Conservation (phyloP, 2,797 vertebrate species). For the Ambastaia sidthimunki region DNA sequence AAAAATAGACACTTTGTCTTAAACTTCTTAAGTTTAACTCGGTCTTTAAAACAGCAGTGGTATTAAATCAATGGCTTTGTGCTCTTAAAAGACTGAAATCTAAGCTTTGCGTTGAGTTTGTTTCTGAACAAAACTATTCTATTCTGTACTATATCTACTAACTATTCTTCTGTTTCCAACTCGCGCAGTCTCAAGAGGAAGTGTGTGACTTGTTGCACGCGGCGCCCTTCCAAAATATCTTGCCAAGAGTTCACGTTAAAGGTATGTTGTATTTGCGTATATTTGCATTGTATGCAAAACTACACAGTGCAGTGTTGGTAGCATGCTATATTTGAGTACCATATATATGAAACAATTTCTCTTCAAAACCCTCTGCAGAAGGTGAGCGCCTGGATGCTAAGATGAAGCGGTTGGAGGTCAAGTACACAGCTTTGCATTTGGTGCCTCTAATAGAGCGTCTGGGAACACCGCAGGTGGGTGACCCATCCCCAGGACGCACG, state of each 20-base stretch:
- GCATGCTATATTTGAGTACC: neutral
- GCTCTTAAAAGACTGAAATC: neutral
- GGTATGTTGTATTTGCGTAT: slow-evolving; percentile 72
- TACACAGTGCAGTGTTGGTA: neutral
- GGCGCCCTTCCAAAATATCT: slow-evolving; percentile 97
- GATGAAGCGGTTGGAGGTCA: slow-evolving; percentile 98
- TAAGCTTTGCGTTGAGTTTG: neutral
- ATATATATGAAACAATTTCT: neutral
- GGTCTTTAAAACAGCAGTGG: neutral
- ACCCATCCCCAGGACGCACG: neutral
- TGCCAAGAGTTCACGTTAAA: slow-evolving; percentile 96
- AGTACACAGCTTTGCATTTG: slow-evolving; percentile 93
- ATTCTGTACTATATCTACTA: too few relatives aligned
- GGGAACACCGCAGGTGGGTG: slow-evolving; percentile 93
- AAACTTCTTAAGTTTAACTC: neutral
- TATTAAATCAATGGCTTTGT: neutral
- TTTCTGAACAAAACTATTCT: slow-evolving; percentile 16
- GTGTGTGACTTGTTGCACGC: slow-evolving; percentile 96
- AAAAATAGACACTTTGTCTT: neutral
- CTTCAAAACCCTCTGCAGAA: slow-evolving; percentile 77
- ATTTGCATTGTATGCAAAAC: neutral
- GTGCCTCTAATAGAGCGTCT: slow-evolving; percentile 96
- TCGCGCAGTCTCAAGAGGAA: slow-evolving; percentile 90
- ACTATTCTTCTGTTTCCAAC: too few relatives aligned
- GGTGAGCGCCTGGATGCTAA: slow-evolving; percentile 97